A percentile compares a stretch with the other conserved stretches of the same genome.
These are phyloP conservation scores for Oncorhynchus keta DNA, from an alignment of 2,113 vertebrate species.

Conservation along the genomic window DNA sequence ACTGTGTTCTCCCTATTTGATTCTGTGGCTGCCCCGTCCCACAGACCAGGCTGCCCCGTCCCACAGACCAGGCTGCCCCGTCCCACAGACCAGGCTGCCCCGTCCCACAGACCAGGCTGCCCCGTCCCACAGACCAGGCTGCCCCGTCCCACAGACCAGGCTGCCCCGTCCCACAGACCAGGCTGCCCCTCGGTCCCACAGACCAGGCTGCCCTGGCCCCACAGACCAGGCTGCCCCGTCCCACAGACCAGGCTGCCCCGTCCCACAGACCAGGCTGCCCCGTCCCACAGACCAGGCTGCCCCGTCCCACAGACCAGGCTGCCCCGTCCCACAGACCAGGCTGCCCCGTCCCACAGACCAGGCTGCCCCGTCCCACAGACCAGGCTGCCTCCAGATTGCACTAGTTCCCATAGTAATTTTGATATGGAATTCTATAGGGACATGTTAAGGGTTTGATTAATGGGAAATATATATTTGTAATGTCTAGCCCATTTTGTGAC, in stretches of 20 bases:
- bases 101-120: slow-evolving; percentile 87
- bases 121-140: slow-evolving; percentile 81
- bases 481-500: slow-evolving; percentile 77
- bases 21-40: slow-evolving; percentile 46
- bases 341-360: slow-evolving; percentile 85
- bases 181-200: slow-evolving; percentile 70
- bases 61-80: slow-evolving; percentile 89
- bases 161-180: slow-evolving; percentile 83
- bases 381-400: slow-evolving; percentile 90
- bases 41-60: slow-evolving; percentile 86
- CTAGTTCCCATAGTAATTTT: slow-evolving; percentile 92
- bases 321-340: slow-evolving; percentile 81
- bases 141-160: slow-evolving; percentile 86
- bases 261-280: slow-evolving; percentile 87
- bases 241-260: slow-evolving; percentile 86
- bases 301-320: slow-evolving; percentile 87
- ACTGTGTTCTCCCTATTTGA: slow-evolving; percentile 78
- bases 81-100: slow-evolving; percentile 87
- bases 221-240: slow-evolving; percentile 78
- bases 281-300: slow-evolving; percentile 87
- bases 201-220: slow-evolving; percentile 86
- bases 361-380: slow-evolving; percentile 86
- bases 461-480: slow-evolving; percentile 79
- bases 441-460: slow-evolving; percentile 73
- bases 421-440: slow-evolving; percentile 76